A percentile compares a stretch with the other conserved stretches of the same genome.
Conservation (phyloP, 2,888 invertebrate species). For the Portevinia maculata region DNA sequence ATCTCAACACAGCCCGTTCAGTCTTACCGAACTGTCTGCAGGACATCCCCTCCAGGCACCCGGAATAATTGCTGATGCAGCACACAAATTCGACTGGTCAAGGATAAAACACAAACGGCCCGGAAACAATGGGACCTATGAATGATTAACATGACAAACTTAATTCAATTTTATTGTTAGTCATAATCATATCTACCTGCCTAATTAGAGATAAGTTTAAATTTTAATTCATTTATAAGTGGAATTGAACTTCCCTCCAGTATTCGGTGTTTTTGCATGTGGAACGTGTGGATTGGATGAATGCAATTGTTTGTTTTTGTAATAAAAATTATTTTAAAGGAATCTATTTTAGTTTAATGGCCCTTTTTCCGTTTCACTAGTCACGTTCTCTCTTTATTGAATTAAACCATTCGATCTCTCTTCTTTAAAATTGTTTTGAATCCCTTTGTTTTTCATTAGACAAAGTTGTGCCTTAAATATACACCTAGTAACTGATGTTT, state of each 20-base stretch:
- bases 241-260: slow-evolving; percentile 52
- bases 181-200: slow-evolving; percentile 39
- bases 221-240: slow-evolving; percentile 32
- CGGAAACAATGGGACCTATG: slow-evolving; percentile 15
- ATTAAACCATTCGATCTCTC: slow-evolving; percentile 14
- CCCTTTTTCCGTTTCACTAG: slow-evolving; percentile 38
- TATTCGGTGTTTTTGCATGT: slow-evolving; percentile 59
- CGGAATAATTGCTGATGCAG: slow-evolving; percentile 71
- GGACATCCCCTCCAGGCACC: slow-evolving; percentile 74
- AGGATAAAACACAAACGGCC: slow-evolving; percentile 61
- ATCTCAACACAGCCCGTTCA: slow-evolving; percentile 49
- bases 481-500: slow-evolving; percentile 4
- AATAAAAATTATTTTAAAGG: slow-evolving; percentile 32
- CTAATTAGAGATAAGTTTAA: slow-evolving; percentile 39
- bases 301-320: neutral
- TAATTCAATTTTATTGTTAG: slow-evolving; percentile 5
- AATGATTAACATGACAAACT: slow-evolving; percentile 20
- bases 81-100: slow-evolving; percentile 68
- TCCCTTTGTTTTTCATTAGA: neutral
- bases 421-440: neutral
- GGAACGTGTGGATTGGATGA: slow-evolving; percentile 22
- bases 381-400: slow-evolving; percentile 9
- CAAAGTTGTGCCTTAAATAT: slow-evolving; percentile 38
- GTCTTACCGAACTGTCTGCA: slow-evolving; percentile 50
- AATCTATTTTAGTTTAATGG: slow-evolving; percentile 1